Conservation (phyloP, 2,113 vertebrate species). For the Tringa solitaria region DNA sequence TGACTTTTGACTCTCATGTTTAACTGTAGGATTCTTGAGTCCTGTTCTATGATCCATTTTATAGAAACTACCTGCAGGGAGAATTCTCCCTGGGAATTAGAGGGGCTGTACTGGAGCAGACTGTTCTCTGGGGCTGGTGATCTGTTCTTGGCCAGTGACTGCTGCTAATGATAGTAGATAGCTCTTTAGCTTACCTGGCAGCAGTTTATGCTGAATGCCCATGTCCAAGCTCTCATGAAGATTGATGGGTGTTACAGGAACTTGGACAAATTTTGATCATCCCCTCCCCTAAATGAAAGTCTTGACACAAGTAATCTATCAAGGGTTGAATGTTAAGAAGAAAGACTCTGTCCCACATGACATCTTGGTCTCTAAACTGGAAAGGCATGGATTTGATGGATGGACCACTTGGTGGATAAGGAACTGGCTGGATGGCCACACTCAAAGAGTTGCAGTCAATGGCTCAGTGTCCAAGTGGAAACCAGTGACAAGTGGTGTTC, state of each 20-base stretch:
- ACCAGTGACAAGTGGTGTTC: no score
- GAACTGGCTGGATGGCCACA: no score
- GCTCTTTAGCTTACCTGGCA: background rate
- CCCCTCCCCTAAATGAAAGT: background rate
- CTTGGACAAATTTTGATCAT: background rate
- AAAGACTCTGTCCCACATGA: no score
- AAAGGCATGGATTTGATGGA: no score
- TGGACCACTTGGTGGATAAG: no score
- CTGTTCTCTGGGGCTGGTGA: background rate
- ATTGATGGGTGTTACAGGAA: background rate
- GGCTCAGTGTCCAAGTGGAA: no score
- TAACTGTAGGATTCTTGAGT: background rate
- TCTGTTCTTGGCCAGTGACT: background rate
- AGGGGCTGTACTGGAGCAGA: background rate
- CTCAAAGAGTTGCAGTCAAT: no score
- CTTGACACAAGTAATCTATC: background rate
- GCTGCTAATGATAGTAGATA: background rate
- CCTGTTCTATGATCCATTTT: background rate
- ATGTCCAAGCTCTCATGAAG: background rate
- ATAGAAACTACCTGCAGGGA: background rate
- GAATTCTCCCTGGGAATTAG: background rate
- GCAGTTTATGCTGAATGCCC: background rate
- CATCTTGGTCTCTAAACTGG: no score
- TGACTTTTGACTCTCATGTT: accelerated
- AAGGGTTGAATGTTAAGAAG: background rate